phyloP scores from a whole-genome alignment of 2,113 vertebrate species.

The Spizaetus ornatus region DNA sequence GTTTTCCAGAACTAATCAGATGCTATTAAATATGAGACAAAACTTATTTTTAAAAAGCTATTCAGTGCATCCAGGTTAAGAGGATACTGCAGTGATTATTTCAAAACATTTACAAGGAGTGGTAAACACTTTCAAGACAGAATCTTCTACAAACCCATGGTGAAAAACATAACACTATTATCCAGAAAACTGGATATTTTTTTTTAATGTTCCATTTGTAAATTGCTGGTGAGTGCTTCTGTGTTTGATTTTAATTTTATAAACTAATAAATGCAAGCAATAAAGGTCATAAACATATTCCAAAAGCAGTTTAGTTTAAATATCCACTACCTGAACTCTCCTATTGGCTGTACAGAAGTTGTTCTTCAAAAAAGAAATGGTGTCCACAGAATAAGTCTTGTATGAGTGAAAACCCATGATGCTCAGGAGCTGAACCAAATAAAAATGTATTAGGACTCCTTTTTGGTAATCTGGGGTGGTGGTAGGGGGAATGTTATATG shows the following conservation, averaged over 20 bases:
- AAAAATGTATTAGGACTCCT: background rate
- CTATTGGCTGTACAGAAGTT: background rate
- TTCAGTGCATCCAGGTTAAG: background rate
- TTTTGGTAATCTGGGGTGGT: background rate
- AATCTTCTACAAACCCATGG: background rate
- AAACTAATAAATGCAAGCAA: background rate
- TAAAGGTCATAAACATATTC: background rate
- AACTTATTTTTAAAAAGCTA: background rate
- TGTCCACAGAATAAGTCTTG: constrained; percentile 21
- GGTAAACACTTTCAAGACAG: background rate
- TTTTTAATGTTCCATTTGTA: background rate
- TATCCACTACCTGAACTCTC: constrained; percentile 47
- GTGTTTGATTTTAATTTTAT: background rate
- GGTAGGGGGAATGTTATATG: background rate
- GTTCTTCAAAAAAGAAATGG: background rate
- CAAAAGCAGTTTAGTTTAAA: background rate
- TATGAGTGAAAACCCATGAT: background rate
- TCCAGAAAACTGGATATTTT: background rate
- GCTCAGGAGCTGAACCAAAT: background rate
- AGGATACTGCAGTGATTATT: background rate
- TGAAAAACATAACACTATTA: background rate
- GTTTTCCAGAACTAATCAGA: background rate
- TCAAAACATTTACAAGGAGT: background rate
- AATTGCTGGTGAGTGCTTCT: background rate
- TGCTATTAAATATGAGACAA: background rate